Evolutionary conservation across 1,140 invertebrate genomes (phyloP).

Genomic region (Drosophila elegans): DNA sequence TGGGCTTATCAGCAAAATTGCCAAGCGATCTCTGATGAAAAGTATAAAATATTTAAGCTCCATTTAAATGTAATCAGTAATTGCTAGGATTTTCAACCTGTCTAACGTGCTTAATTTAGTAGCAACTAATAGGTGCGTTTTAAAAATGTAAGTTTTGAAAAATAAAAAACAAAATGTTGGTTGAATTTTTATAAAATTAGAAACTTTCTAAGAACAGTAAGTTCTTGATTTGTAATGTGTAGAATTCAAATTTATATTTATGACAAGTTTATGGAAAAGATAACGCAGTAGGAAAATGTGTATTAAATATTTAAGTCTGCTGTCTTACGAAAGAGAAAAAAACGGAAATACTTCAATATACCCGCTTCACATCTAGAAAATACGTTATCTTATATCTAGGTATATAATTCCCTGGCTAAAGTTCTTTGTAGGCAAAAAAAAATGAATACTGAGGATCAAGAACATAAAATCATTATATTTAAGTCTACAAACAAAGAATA

Average conservation of each 20-base stretch:
- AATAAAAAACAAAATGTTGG: background rate
- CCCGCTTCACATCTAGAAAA: background rate
- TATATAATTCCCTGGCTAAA: too few species aligned
- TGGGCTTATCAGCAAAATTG: conserved; percentile 1
- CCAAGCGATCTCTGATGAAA: background rate
- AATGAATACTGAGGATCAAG: too few species aligned
- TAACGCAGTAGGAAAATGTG: background rate
- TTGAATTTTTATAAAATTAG: too few species aligned
- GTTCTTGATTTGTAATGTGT: too few species aligned
- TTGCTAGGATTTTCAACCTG: background rate
- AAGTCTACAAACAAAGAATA: too few species aligned
- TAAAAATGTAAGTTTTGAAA: conserved; percentile 1
- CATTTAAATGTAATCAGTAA: conserved; percentile 10
- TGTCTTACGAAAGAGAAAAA: background rate
- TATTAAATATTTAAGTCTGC: background rate
- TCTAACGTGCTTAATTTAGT: background rate
- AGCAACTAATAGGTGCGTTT: background rate
- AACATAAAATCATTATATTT: too few species aligned
- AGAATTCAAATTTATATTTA: background rate
- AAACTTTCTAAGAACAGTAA: too few species aligned
- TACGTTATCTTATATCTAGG: too few species aligned
- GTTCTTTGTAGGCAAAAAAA: too few species aligned
- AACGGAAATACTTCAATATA: background rate
- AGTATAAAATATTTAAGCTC: background rate
- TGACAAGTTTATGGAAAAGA: background rate